phyloP scores from a whole-genome alignment of 2,797 vertebrate species.

The Dallia pectoralis region DNA sequence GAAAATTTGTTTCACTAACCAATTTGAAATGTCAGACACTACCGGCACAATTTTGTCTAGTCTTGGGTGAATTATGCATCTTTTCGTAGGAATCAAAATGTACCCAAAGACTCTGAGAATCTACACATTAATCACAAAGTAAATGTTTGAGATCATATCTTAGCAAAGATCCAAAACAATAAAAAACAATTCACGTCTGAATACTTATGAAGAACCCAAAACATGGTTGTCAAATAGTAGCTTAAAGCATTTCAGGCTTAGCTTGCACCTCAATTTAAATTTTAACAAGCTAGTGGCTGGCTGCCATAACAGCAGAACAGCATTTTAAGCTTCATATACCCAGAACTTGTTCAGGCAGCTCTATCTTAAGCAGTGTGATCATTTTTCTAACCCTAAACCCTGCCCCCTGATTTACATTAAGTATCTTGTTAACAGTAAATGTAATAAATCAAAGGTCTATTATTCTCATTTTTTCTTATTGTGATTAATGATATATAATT shows the following conservation, averaged over 20 bases:
- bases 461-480: too few species aligned
- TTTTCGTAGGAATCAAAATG: too few species aligned
- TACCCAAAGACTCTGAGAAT: background rate
- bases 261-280: conserved; percentile 21
- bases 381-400: conserved; percentile 39
- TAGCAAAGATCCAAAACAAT: conserved; percentile 24
- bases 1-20: too few species aligned
- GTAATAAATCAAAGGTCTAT: too few species aligned
- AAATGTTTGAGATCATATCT: conserved; percentile 1
- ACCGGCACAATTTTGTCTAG: too few species aligned
- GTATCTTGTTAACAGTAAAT: too few species aligned
- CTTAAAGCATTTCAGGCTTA: conserved; percentile 26
- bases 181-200: too few species aligned
- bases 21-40: too few species aligned
- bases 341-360: conserved; percentile 30
- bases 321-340: conserved; percentile 60
- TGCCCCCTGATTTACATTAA: conserved; percentile 20
- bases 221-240: conserved; percentile 40
- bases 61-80: too few species aligned
- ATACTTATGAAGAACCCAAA: background rate
- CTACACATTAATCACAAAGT: too few species aligned
- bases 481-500: too few species aligned
- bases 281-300: conserved; percentile 29
- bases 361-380: conserved; percentile 27
- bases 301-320: conserved; percentile 37